These are phyloP conservation scores for Sphyrna mokarran DNA, from an alignment of 2,113 vertebrate species.

Conservation along the genomic window DNA sequence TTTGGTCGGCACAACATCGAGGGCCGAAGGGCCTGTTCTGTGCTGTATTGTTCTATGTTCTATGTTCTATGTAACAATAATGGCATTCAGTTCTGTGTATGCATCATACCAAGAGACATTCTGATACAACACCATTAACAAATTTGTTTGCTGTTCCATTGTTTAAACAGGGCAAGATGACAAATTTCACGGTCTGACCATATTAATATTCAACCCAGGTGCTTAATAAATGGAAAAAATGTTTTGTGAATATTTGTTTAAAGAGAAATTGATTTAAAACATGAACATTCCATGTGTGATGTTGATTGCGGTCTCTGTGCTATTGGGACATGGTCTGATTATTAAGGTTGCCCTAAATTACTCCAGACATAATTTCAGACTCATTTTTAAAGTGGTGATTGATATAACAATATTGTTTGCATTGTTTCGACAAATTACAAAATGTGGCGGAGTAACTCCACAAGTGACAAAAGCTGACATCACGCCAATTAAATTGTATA, in stretches of 20 bases:
- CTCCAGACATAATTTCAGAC: constrained; percentile 10
- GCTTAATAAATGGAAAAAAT: constrained; percentile 29
- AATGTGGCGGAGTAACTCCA: not conserved
- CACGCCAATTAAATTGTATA: not conserved
- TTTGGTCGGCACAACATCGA: too few relatives aligned
- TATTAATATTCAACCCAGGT: constrained; percentile 20
- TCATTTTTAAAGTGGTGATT: not conserved
- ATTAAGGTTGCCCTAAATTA: constrained; percentile 19
- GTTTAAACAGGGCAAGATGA: not conserved
- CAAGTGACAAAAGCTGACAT: not conserved
- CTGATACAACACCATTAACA: not conserved
- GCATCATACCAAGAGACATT: not conserved
- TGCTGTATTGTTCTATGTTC: too few relatives aligned
- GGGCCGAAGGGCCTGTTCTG: too few relatives aligned
- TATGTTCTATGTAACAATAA: too few relatives aligned
- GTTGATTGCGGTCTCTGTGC: not conserved
- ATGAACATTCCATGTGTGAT: constrained; percentile 14
- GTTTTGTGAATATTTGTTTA: constrained; percentile 16
- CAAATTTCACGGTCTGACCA: not conserved
- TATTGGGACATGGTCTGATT: constrained; percentile 21
- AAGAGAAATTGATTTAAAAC: constrained; percentile 32
- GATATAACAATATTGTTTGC: not conserved
- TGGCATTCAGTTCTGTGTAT: not conserved
- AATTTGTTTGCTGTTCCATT: not conserved
- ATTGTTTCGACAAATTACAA: not conserved